Conservation (phyloP, 2,797 vertebrate genomes). For the Orientallactaga sibirica region DNA sequence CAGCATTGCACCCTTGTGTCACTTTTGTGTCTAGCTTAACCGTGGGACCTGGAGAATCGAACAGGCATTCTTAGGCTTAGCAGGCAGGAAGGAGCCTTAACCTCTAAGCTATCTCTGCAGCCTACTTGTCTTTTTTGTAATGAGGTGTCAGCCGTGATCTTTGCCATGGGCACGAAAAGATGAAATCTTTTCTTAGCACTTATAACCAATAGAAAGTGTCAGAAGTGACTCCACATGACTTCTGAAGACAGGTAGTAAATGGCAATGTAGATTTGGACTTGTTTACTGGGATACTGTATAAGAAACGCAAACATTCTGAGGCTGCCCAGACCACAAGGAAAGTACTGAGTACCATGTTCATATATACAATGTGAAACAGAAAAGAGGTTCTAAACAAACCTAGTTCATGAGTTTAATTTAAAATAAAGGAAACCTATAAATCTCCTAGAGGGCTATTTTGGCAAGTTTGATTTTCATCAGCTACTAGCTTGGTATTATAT, state of each 20-base stretch:
- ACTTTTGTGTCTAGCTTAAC: too few species aligned
- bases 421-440: constrained; percentile 6
- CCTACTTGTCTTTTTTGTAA: too few species aligned
- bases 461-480: too few species aligned
- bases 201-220: background rate
- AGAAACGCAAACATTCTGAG: constrained; percentile 1
- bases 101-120: too few species aligned
- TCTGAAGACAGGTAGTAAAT: constrained; percentile 20
- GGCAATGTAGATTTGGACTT: background rate
- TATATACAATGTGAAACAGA: background rate
- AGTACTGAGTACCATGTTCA: background rate
- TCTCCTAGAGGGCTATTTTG: background rate
- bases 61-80: too few species aligned
- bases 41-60: too few species aligned
- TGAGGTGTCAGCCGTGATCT: background rate
- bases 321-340: background rate
- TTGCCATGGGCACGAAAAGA: background rate
- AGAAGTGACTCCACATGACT: background rate
- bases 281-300: too few species aligned
- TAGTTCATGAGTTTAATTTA: constrained; percentile 19
- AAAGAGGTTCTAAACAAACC: background rate
- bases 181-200: background rate
- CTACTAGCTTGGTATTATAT: too few species aligned
- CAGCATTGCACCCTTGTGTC: too few species aligned
- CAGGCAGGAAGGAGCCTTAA: too few species aligned